Evolutionary conservation across 2,888 invertebrate species (phyloP).

Genomic region (Nebria salina): DNA sequence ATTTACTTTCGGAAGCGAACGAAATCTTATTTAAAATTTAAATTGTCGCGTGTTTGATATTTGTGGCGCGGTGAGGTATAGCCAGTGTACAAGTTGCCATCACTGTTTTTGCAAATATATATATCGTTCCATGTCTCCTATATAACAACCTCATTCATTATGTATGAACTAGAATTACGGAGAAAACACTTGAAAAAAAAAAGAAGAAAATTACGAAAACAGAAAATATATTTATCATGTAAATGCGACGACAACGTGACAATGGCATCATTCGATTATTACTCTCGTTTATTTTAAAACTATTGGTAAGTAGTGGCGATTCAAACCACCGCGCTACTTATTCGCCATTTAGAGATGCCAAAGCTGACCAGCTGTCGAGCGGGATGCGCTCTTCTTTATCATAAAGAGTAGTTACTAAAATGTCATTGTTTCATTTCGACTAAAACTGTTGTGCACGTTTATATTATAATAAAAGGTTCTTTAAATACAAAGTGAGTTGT

Average conservation of each 20-base stretch:
- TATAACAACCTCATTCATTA: constrained; percentile 20
- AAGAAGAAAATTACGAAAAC: neutral
- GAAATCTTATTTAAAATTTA: constrained; percentile 25
- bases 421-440: no score
- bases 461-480: no score
- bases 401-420: no score
- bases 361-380: no score
- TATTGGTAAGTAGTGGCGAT: no score
- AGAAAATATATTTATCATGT: neutral
- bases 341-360: no score
- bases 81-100: constrained; percentile 1
- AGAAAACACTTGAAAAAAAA: neutral
- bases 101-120: neutral
- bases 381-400: no score
- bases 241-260: neutral
- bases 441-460: no score
- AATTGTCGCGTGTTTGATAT: constrained; percentile 23
- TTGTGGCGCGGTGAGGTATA: neutral
- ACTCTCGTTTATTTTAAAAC: neutral
- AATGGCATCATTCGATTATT: neutral
- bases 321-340: no score
- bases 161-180: constrained; percentile 19
- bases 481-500: no score
- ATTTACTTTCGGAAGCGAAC: constrained; percentile 5
- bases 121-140: constrained; percentile 6